Conservation (phyloP, 2,888 invertebrate genomes). For the Syrphus vitripennis region DNA sequence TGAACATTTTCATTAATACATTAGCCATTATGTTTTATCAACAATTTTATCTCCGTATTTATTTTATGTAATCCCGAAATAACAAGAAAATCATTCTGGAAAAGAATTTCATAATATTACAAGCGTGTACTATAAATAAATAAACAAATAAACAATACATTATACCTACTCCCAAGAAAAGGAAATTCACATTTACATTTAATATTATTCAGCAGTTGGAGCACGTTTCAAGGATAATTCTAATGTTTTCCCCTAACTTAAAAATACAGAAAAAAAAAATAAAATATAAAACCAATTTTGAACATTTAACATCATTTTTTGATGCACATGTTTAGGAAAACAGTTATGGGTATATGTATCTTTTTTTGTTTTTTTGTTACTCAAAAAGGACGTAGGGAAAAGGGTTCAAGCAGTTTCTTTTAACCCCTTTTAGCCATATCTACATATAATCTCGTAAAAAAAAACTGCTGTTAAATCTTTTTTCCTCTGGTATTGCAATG, state of each 20-base stretch:
- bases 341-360: too few relatives aligned
- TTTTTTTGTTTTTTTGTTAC: not conserved
- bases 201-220: slow-evolving; percentile 35
- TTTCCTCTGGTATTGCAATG: slow-evolving; percentile 32
- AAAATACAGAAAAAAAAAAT: too few relatives aligned
- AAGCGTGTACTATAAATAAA: slow-evolving; percentile 56
- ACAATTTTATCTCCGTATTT: not conserved
- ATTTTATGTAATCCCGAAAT: not conserved
- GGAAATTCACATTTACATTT: slow-evolving; percentile 24
- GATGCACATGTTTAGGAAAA: slow-evolving; percentile 42
- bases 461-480: slow-evolving; percentile 48
- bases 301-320: slow-evolving; percentile 42
- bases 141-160: slow-evolving; percentile 54
- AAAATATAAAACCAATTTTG: slow-evolving; percentile 27
- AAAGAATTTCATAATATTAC: not conserved
- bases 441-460: not conserved
- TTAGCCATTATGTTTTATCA: too few relatives aligned
- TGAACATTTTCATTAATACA: too few relatives aligned
- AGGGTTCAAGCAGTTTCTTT: not conserved
- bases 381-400: not conserved
- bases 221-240: slow-evolving; percentile 60
- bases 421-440: not conserved
- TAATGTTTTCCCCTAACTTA: slow-evolving; percentile 25
- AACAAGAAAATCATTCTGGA: not conserved
- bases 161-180: slow-evolving; percentile 39